Percentiles rank a stretch among this genome's conserved stretches.
These are phyloP conservation scores for Leptobrachium ailaonicum DNA, from an alignment of 2,113 vertebrate genomes.

Conservation along the genomic window DNA sequence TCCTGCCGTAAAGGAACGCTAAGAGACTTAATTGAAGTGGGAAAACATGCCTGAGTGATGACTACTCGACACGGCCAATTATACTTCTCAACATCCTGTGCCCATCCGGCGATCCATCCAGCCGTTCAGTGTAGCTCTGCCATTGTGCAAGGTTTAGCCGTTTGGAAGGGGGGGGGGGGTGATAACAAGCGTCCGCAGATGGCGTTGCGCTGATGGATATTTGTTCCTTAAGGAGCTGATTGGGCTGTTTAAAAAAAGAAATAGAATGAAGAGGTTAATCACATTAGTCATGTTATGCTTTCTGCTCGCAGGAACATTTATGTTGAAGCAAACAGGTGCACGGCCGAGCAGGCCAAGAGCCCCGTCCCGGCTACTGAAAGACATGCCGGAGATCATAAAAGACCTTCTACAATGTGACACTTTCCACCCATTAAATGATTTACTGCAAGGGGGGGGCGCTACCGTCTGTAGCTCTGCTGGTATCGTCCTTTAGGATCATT, in stretches of 20 bases:
- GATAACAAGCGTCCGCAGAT: conserved; percentile 2
- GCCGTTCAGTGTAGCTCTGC: background rate
- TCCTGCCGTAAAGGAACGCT: background rate
- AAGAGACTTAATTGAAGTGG: background rate
- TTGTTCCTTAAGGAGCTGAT: conserved; percentile 1
- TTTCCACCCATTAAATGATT: conserved; percentile 29
- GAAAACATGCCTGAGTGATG: background rate
- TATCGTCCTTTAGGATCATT: conserved; percentile 1
- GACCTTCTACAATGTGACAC: conserved; percentile 22
- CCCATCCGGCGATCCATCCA: background rate
- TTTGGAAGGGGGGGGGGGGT: background rate
- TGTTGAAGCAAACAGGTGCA: conserved; percentile 34
- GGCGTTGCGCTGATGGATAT: background rate
- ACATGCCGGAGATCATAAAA: background rate
- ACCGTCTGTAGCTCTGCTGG: background rate
- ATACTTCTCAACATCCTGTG: background rate
- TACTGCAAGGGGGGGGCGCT: conserved; percentile 2
- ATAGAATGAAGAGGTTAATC: conserved; percentile 15
- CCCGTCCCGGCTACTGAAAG: background rate
- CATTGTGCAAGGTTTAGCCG: background rate
- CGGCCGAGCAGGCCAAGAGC: background rate
- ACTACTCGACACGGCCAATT: background rate
- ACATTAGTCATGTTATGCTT: conserved; percentile 30
- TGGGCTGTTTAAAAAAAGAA: background rate
- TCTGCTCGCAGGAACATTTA: conserved; percentile 19